Conservation (phyloP, 2,113 vertebrate genomes). For the Nycticryphes semicollaris region DNA sequence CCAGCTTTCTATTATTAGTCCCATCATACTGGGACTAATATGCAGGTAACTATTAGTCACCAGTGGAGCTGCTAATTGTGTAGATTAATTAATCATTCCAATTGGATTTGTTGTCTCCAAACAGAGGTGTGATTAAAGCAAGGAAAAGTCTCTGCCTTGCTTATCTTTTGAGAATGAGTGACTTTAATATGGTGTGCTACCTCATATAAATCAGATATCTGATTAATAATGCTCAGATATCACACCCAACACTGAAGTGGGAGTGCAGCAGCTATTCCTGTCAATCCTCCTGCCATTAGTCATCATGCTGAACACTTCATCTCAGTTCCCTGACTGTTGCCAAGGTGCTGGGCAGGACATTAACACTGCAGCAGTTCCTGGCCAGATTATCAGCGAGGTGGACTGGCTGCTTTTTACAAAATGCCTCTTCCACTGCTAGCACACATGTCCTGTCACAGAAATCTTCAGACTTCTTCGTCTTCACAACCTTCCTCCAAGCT, state of each 20-base stretch:
- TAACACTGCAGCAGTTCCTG: background rate
- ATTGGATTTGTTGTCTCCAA: conserved; percentile 1
- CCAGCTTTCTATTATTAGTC: conserved; percentile 19
- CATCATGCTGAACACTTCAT: background rate
- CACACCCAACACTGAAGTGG: background rate
- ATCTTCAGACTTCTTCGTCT: background rate
- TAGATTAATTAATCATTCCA: conserved; percentile 18
- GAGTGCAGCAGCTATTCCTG: background rate
- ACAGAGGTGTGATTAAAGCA: background rate
- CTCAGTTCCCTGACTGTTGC: background rate
- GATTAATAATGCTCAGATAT: background rate
- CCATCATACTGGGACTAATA: background rate
- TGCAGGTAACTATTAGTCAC: conserved; percentile 39
- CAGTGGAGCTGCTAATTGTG: conserved; percentile 22
- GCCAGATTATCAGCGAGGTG: background rate
- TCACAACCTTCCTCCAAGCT: background rate
- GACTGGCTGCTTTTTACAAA: background rate
- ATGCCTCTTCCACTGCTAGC: background rate
- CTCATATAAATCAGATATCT: background rate
- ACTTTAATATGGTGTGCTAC: background rate
- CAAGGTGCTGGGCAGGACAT: background rate
- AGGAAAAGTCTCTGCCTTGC: background rate
- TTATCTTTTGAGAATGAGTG: background rate
- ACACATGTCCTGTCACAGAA: background rate
- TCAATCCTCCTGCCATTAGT: background rate